Evolutionary conservation across 2,113 vertebrate species (phyloP).

Genomic region (Channa argus): DNA sequence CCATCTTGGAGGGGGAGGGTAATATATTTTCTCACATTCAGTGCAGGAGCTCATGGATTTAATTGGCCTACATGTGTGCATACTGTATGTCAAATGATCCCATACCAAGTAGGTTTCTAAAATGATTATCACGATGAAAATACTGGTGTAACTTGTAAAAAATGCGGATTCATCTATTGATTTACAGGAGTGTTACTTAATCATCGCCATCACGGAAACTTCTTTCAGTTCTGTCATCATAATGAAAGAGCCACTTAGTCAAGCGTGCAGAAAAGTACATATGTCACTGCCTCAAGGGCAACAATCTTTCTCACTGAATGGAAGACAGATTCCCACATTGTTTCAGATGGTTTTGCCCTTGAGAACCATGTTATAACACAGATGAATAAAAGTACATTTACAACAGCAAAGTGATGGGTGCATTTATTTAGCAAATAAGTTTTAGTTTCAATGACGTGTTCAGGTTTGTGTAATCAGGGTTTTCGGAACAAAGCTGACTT

Average conservation of each 20-base stretch:
- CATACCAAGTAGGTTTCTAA: not conserved
- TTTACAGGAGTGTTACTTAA: not conserved
- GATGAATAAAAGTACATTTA: not conserved
- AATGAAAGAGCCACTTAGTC: conserved; percentile 10
- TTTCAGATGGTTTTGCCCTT: not conserved
- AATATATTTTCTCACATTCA: not conserved
- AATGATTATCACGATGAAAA: conserved; percentile 1
- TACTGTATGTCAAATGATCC: not conserved
- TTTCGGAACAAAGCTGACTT: not conserved
- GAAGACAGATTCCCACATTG: not conserved
- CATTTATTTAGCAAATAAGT: too few species aligned
- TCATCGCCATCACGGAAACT: not conserved
- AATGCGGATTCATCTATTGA: not conserved
- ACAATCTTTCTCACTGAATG: conserved; percentile 12
- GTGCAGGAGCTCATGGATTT: not conserved
- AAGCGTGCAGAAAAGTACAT: conserved; percentile 7
- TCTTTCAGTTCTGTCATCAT: conserved; percentile 17
- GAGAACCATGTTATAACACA: not conserved
- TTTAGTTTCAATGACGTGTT: not conserved
- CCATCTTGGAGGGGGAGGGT: not conserved
- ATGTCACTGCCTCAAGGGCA: conserved; percentile 7
- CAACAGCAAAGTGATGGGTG: too few species aligned
- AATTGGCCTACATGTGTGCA: not conserved
- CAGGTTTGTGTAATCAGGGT: not conserved
- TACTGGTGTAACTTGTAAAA: not conserved